Percentiles rank a stretch among this genome's conserved stretches.
phyloP scores from a whole-genome alignment of 2,113 vertebrate species.

The Carassius carassius region DNA sequence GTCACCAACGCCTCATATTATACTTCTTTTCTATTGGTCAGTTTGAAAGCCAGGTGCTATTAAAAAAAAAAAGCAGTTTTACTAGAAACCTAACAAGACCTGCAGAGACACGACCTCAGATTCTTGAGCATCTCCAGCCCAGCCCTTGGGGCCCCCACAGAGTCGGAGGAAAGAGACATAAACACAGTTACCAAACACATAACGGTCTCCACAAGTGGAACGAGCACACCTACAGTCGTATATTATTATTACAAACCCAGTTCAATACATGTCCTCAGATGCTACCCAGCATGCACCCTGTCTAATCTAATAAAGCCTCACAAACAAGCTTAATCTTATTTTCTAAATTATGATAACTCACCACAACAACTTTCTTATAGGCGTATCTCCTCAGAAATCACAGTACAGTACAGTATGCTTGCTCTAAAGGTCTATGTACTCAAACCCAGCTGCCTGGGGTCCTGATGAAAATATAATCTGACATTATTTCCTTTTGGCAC shows the following conservation, averaged over 20 bases:
- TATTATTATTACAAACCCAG: not conserved
- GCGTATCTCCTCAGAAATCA: not conserved
- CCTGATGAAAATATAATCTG: constrained; percentile 43
- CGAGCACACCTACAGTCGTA: not conserved
- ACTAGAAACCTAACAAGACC: constrained; percentile 44
- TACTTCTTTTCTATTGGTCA: not conserved
- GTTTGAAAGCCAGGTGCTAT: constrained; percentile 42
- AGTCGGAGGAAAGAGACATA: constrained; percentile 24
- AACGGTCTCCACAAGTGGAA: constrained; percentile 19
- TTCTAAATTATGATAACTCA: constrained; percentile 17
- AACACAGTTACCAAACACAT: constrained; percentile 22
- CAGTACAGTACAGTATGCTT: not conserved
- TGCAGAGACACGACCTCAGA: constrained; percentile 51
- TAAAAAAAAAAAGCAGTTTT: constrained; percentile 38
- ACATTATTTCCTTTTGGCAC: constrained; percentile 29
- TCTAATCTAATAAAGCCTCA: constrained; percentile 21
- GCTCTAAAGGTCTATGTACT: constrained; percentile 19
- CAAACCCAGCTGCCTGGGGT: not conserved
- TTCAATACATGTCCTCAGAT: constrained; percentile 12
- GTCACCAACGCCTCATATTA: constrained; percentile 26
- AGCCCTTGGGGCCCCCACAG: constrained; percentile 8
- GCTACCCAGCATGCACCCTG: constrained; percentile 12
- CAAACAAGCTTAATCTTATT: constrained; percentile 26
- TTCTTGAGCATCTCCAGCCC: constrained; percentile 41
- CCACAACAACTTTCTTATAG: not conserved